Evolutionary conservation across 2,797 vertebrate genomes (phyloP).

Genomic region (Phrynocephalus vlangalii): DNA sequence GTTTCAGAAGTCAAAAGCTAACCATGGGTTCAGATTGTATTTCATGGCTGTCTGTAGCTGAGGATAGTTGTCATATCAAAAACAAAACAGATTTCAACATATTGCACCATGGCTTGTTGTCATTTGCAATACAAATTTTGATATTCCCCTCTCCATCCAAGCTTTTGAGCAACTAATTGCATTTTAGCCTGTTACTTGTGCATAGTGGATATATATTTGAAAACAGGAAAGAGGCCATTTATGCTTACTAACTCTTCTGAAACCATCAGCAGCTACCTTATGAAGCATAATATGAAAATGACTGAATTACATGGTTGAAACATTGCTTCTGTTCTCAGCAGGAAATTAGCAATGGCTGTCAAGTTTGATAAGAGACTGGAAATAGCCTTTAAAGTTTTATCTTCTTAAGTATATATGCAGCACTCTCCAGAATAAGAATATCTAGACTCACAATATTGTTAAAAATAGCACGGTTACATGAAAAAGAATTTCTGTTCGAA

Average conservation of each 20-base stretch:
- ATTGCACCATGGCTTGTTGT: neutral
- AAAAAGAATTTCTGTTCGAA: neutral
- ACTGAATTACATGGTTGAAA: constrained; percentile 51
- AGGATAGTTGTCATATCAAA: neutral
- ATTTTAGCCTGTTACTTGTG: neutral
- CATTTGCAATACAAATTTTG: neutral
- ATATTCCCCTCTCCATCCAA: neutral
- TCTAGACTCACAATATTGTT: neutral
- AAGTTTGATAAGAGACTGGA: fast-evolving
- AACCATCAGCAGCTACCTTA: constrained; percentile 10
- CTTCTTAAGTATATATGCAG: neutral
- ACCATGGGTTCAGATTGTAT: neutral
- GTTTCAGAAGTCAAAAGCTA: neutral
- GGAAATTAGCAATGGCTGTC: constrained; percentile 43
- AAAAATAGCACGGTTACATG: neutral
- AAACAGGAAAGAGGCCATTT: neutral
- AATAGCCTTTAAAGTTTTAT: neutral
- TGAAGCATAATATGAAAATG: constrained; percentile 43
- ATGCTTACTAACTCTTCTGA: neutral
- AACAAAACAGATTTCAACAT: neutral
- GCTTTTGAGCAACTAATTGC: no score
- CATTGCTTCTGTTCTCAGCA: constrained; percentile 44
- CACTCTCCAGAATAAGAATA: neutral
- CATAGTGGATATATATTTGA: neutral
- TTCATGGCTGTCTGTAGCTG: neutral